These are phyloP conservation scores for Anaspis maculata DNA, from an alignment of 2,888 invertebrate species.

Conservation along the genomic window DNA sequence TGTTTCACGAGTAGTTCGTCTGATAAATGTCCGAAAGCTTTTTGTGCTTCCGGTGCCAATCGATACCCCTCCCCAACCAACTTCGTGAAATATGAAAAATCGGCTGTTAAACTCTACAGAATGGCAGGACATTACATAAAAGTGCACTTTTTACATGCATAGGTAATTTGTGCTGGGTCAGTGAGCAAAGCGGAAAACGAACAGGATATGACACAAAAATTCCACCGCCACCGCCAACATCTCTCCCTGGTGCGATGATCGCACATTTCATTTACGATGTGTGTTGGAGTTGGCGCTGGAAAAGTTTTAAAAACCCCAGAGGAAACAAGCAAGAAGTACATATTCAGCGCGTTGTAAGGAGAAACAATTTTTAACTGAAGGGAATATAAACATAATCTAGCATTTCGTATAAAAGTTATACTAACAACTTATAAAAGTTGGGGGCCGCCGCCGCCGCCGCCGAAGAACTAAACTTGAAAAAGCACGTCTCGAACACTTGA, in stretches of 20 bases:
- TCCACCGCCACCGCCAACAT: neutral
- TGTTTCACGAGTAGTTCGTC: neutral
- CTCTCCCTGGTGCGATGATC: too few relatives aligned
- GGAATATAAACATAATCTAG: conserved; percentile 29
- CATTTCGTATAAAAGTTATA: conserved; percentile 27
- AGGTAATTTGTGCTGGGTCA: too few relatives aligned
- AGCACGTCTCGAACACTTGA: conserved; percentile 28
- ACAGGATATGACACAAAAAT: too few relatives aligned
- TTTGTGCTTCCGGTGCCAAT: too few relatives aligned
- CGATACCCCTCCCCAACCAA: too few relatives aligned
- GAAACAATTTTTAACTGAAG: conserved; percentile 21
- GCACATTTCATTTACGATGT: too few relatives aligned
- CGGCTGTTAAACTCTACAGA: too few relatives aligned
- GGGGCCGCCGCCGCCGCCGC: too few relatives aligned
- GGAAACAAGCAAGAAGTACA: conserved; percentile 10
- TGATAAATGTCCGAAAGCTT: conserved; percentile 1
- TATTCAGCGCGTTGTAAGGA: conserved; percentile 14
- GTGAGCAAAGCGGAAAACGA: too few relatives aligned
- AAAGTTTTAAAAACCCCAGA: conserved; percentile 11
- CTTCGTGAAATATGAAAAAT: too few relatives aligned
- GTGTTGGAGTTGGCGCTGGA: neutral
- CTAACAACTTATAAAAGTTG: conserved; percentile 28
- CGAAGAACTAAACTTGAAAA: conserved; percentile 27
- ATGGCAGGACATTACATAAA: too few relatives aligned
- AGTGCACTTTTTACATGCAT: too few relatives aligned